Evolutionary conservation across 2,888 invertebrate genomes (phyloP).

Genomic region (Thelaira solivaga): DNA sequence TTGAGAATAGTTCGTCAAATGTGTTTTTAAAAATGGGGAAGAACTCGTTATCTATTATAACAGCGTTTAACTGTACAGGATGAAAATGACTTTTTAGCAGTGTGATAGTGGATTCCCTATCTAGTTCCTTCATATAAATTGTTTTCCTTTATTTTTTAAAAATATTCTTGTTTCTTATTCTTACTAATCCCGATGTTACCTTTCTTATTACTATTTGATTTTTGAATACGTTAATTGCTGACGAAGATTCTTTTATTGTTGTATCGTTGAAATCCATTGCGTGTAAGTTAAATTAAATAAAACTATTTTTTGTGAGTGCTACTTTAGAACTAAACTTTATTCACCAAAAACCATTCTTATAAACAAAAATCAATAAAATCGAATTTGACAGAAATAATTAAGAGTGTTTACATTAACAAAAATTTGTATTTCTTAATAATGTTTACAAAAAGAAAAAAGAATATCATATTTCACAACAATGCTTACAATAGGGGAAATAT

Average conservation of each 20-base stretch:
- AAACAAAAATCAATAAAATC: no score
- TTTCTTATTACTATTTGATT: background rate
- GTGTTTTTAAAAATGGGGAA: background rate
- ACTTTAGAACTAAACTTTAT: no score
- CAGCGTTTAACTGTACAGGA: background rate
- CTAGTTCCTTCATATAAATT: background rate
- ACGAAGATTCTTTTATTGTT: background rate
- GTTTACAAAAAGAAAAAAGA: no score
- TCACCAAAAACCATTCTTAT: no score
- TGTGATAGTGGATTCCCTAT: background rate
- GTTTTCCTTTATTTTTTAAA: background rate
- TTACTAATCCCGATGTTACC: background rate
- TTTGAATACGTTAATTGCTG: background rate
- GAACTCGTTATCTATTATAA: background rate
- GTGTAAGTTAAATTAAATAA: no score
- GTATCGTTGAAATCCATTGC: background rate
- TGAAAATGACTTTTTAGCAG: background rate
- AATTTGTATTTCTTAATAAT: no score
- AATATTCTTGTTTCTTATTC: background rate
- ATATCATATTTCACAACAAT: no score
- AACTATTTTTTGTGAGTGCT: no score
- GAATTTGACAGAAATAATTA: no score
- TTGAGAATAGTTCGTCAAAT: background rate
- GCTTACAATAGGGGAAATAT: no score
- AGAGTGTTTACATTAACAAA: no score